A percentile compares a stretch with the other conserved stretches of the same genome.
phyloP scores from a whole-genome alignment of 2,888 invertebrate species.

The Megastigmus dorsalis region DNA sequence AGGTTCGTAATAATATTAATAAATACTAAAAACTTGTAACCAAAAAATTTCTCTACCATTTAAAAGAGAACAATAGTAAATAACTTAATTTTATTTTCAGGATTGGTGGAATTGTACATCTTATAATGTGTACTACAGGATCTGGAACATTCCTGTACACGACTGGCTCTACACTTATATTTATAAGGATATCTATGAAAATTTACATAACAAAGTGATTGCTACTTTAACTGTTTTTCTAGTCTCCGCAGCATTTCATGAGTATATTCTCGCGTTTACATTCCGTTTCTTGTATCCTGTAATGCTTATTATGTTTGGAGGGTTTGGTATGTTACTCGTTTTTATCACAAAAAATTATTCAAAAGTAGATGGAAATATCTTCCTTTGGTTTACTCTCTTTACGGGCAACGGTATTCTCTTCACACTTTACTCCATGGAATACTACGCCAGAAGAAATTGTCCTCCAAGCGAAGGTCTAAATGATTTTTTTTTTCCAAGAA shows the following conservation, averaged over 20 bases:
- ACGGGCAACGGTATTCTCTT: conserved; percentile 86
- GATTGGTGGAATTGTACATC: conserved; percentile 96
- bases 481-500: conserved; percentile 76
- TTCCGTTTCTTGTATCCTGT: conserved; percentile 93
- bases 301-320: conserved; percentile 85
- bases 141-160: conserved; percentile 96
- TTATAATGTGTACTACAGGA: conserved; percentile 90
- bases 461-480: conserved; percentile 75
- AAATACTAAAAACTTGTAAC: background rate
- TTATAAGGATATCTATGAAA: conserved; percentile 80
- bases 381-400: conserved; percentile 88
- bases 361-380: conserved; percentile 82
- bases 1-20: conserved; percentile 74
- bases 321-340: conserved; percentile 79
- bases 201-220: conserved; percentile 40
- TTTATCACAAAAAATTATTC: conserved; percentile 75
- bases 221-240: conserved; percentile 81
- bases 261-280: conserved; percentile 86
- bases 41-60: no score
- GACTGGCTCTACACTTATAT: conserved; percentile 95
- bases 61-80: no score
- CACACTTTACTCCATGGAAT: conserved; percentile 90
- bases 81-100: no score
- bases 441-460: conserved; percentile 87
- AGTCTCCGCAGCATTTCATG: conserved; percentile 91